phyloP scores from a whole-genome alignment of 2,888 invertebrate genomes.

The Cephus pygmeus region DNA sequence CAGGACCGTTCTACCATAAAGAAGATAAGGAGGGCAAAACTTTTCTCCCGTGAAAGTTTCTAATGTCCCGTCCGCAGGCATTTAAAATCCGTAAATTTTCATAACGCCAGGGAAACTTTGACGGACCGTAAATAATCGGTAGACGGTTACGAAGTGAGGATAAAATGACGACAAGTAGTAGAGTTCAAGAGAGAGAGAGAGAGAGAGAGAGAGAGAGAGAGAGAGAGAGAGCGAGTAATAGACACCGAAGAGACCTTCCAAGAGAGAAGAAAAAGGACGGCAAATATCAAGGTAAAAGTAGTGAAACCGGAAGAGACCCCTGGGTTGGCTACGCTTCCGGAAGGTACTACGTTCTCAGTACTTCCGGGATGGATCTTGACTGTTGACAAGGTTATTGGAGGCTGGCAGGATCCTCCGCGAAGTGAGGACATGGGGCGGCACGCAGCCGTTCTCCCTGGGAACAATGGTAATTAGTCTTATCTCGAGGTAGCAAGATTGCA shows the following conservation, averaged over 20 bases:
- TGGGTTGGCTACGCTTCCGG: no score
- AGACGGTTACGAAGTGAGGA: no score
- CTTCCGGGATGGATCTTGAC: constrained; percentile 32
- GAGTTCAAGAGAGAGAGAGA: no score
- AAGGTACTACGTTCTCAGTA: no score
- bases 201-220: no score
- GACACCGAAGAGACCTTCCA: no score
- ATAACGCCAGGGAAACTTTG: constrained; percentile 36
- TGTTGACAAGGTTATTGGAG: constrained; percentile 44
- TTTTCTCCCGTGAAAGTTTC: constrained; percentile 38
- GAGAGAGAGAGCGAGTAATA: no score
- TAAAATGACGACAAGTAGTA: no score
- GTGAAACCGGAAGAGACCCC: constrained; percentile 8
- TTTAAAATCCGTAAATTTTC: constrained; percentile 56
- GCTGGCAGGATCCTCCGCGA: constrained; percentile 11
- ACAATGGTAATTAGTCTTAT: constrained; percentile 58
- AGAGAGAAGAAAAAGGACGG: no score
- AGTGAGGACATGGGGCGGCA: constrained; percentile 35
- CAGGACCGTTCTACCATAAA: constrained; percentile 45
- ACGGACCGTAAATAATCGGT: background rate
- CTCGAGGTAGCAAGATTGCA: constrained; percentile 49
- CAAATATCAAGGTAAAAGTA: background rate
- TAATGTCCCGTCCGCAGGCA: constrained; percentile 33
- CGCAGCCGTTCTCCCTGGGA: constrained; percentile 43
- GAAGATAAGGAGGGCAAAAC: constrained; percentile 46